Base-by-base conservation (phyloP, 2,113 vertebrate genomes). In the Istiophorus platypterus region DNA sequence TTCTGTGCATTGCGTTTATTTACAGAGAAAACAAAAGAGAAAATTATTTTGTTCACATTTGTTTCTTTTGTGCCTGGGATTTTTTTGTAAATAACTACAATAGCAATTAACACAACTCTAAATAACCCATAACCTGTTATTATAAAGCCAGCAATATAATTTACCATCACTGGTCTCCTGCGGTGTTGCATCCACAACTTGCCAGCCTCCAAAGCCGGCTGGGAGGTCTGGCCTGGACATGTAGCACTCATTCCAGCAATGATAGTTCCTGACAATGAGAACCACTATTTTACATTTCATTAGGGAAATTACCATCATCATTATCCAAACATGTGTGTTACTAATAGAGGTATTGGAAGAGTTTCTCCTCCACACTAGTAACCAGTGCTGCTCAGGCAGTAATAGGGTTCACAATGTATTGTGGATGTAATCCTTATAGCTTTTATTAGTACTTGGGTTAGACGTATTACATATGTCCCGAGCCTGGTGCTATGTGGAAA, bases 131-230 rank as follows among this genome's bases (percentile, higher is more conserved):
- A 63, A 34, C 1, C 5, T 54, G 8, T 54, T 10, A 18, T 59
- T 26, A 7, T 17, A n/a, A 56, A 68, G 18, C 22, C 4, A 52
- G 22, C 13, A 66, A n/a, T 15, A 13, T 42, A 6, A n/a, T 42
- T 78, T 95, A 99, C 98, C 98, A 37, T 99, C 98, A 12, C 98
- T 99, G 64, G 97, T 99, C 92, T 99, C 98, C 90, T 99, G 98
- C 5, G 98, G 98, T 31, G 98, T 99, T 62, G 96, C 96, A 85
- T 99, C 98, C 84, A 99, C 97, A 45, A 89, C 96, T 85, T 99
- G 98, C 98, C 98, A 99, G 18, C 98, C 98, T 84, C 97, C 98
- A 12, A 98, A 99, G 12, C 98, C 97, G 8, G 95, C 59, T 1
- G 97, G 98, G 39, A 99, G 97, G 80, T 99, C 98, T 15, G 97